phyloP scores from a whole-genome alignment of 2,888 invertebrate species.

The Dione juno region DNA sequence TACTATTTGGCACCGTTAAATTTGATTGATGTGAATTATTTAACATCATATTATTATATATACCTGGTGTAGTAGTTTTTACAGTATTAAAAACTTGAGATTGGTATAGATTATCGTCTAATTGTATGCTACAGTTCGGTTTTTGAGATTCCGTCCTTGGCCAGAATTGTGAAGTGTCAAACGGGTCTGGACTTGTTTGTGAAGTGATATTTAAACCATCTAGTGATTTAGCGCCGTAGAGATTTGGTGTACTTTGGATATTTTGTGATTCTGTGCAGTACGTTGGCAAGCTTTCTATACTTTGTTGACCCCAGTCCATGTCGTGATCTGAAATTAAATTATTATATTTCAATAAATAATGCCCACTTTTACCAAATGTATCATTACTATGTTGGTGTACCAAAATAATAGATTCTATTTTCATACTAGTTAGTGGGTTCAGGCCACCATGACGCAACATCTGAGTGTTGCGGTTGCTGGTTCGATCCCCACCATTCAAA shows the following conservation, averaged over 20 bases:
- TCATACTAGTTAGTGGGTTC: too few relatives aligned
- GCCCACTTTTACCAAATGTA: too few relatives aligned
- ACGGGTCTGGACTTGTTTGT: constrained; percentile 60
- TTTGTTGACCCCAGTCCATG: constrained; percentile 69
- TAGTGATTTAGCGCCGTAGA: constrained; percentile 73
- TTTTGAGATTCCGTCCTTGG: constrained; percentile 60
- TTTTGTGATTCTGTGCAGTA: constrained; percentile 54
- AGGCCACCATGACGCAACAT: too few relatives aligned
- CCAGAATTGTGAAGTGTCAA: constrained; percentile 71
- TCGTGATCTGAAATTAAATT: constrained; percentile 60
- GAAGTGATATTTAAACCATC: constrained; percentile 60
- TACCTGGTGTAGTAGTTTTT: constrained; percentile 48
- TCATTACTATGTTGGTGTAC: too few relatives aligned
- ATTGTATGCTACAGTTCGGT: constrained; percentile 53
- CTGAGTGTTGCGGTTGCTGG: too few relatives aligned
- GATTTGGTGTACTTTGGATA: constrained; percentile 55
- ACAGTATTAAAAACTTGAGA: constrained; percentile 61
- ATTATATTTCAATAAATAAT: neutral
- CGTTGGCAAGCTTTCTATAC: constrained; percentile 71
- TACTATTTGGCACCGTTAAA: constrained; percentile 55
- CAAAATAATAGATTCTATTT: too few relatives aligned
- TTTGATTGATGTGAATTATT: constrained; percentile 52
- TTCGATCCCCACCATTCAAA: too few relatives aligned
- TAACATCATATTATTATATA: constrained; percentile 61
- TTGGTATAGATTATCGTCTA: constrained; percentile 55